Evolutionary conservation across 1,140 invertebrate genomes (phyloP), one percentile per base, ranked within the genome.

Genomic region (Uloborus diversus): DNA sequence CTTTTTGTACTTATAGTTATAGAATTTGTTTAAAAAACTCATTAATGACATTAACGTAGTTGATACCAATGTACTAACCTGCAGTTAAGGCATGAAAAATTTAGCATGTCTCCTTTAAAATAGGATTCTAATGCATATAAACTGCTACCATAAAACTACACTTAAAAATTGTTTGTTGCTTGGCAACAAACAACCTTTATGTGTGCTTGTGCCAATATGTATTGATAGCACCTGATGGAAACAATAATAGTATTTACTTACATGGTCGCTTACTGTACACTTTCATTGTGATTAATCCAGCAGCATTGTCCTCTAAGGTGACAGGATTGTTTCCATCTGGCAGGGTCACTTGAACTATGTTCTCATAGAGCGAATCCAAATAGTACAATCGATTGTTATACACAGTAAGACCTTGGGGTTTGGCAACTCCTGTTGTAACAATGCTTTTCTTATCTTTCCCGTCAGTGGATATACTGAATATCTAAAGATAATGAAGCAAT

Each of bases 351-450:
- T 94, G 89, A 56, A 94, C 92, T 28, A 98, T 92, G 83, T 96
- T 95, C 84, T 98, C 96, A 85, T 95, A 96, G 0, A 90, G 88
- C 0, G 94, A 92, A 87, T 99, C 97, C 9, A 98, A 86, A 81
- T 95, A 96, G 85, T 95, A 99, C 0, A 99, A 86, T 57, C 92
- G 89, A 47, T 91, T 93, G 37, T 96, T 93, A 7, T 95, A 90
- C 0, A 98, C 92, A 2, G 93, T 94, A 7, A 99, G 87, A 7
- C 95, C 92, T 85, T 92, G 92, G 0, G 96, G 96, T 47, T 91
- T 88, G 0, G 91, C 89, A 53, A 86, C 84, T n/a, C 82, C 84
- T 66, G 84, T 91, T 0, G 90, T 89, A 0, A 97, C 86, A 11
- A 97, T 89, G 0, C 89, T 91, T 35, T 88, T 90, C 1, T 90